Evolutionary conservation across 1,140 invertebrate genomes (phyloP).

Genomic region (Macrocentrus cingulum): DNA sequence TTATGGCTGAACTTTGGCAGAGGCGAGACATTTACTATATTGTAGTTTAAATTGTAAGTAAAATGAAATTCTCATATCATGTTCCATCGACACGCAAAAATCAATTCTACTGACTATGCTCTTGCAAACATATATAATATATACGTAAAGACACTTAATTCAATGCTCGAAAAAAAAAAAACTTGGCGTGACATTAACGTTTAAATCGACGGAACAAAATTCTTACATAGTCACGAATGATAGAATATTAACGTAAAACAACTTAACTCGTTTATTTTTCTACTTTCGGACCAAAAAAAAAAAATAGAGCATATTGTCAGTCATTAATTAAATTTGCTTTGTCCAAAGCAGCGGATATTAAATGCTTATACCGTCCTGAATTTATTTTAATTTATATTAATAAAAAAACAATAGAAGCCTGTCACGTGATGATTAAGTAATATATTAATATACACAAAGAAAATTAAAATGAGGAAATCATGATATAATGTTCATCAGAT

Average conservation of each 20-base stretch:
- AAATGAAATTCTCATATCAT: conserved; percentile 5
- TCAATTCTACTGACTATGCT: conserved; percentile 22
- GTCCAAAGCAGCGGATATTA: no score
- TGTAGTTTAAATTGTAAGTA: no score
- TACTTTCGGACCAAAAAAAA: conserved; percentile 21
- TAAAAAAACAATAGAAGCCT: background rate
- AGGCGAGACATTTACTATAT: no score
- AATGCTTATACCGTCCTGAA: conserved; percentile 19
- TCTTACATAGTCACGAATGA: background rate
- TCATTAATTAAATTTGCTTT: no score
- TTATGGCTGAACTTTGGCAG: background rate
- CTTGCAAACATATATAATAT: conserved; percentile 17
- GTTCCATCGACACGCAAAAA: conserved; percentile 22
- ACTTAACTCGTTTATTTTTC: conserved; percentile 17
- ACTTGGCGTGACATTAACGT: conserved; percentile 7
- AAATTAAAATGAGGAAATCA: no score
- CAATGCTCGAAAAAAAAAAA: background rate
- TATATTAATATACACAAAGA: no score
- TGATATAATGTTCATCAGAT: no score
- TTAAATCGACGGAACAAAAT: conserved; percentile 6
- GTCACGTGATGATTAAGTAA: no score
- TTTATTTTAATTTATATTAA: conserved; percentile 8
- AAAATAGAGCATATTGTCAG: no score
- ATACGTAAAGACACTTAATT: background rate
- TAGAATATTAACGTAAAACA: background rate